These are phyloP conservation scores for Falco concolor DNA, from an alignment of 2,797 vertebrate species.

Conservation along the genomic window DNA sequence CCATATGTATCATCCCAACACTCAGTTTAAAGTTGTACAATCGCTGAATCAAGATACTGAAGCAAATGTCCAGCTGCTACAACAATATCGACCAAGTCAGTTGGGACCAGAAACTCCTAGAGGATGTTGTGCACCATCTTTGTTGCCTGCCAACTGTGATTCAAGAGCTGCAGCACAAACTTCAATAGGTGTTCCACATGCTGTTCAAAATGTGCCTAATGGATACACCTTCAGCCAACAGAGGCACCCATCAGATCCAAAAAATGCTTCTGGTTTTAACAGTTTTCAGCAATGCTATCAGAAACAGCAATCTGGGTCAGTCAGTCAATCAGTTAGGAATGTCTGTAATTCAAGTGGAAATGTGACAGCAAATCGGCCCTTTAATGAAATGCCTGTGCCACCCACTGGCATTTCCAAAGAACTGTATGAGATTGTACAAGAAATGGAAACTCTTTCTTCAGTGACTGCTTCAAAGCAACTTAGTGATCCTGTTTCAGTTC, in stretches of 20 bases:
- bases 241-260: background rate
- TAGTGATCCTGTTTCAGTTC: background rate
- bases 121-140: background rate
- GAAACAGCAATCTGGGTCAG: background rate
- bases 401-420: background rate
- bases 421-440: slow-evolving; percentile 16
- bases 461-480: background rate
- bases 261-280: background rate
- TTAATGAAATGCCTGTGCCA: background rate
- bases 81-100: slow-evolving; percentile 13
- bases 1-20: background rate
- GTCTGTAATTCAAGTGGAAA: slow-evolving; percentile 10
- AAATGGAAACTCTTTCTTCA: background rate
- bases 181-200: background rate
- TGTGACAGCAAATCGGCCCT: background rate
- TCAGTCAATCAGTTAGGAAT: background rate
- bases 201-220: background rate
- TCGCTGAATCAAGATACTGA: background rate
- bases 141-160: slow-evolving; percentile 7
- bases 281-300: slow-evolving; percentile 49
- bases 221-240: slow-evolving; percentile 35
- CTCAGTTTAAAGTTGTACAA: slow-evolving; percentile 30
- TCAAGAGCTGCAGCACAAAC: slow-evolving; percentile 17
- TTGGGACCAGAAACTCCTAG: background rate
- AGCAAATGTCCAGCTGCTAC: background rate